These are phyloP conservation scores for Onychomys arenicola DNA, from an alignment of 2,797 vertebrate species.

Conservation along the genomic window DNA sequence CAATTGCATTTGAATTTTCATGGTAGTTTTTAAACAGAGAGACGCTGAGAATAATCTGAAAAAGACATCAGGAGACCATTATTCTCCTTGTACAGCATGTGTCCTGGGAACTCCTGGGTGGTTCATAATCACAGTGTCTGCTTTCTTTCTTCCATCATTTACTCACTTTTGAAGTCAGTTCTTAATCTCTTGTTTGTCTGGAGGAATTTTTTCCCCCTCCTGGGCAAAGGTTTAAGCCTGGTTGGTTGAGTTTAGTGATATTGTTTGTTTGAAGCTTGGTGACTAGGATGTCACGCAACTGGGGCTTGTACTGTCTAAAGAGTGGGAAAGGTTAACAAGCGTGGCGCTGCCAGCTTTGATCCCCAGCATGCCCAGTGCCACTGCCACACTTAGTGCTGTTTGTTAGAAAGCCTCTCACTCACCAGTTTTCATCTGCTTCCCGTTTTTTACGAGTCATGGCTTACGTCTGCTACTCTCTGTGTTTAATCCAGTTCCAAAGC, in stretches of 20 bases:
- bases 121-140: not conserved
- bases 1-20: not conserved
- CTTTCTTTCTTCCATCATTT: not conserved
- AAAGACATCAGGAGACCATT: not conserved
- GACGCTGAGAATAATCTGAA: not conserved
- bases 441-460: not conserved
- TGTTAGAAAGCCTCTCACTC: not conserved
- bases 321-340: rapidly evolving
- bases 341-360: rapidly evolving
- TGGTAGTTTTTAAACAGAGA: not conserved
- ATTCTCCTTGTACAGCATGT: not conserved
- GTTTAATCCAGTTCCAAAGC: slow-evolving; percentile 18
- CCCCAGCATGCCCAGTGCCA: rapidly evolving
- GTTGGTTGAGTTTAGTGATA: not conserved
- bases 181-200: slow-evolving; percentile 5
- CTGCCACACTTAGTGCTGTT: rapidly evolving
- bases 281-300: not conserved
- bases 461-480: not conserved
- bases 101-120: not conserved
- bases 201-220: not conserved
- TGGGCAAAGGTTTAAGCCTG: not conserved
- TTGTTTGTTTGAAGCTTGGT: slow-evolving; percentile 39
- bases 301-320: not conserved
- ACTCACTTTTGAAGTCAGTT: not conserved
- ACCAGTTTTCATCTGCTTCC: not conserved